These are phyloP conservation scores for Pica pica DNA, from an alignment of 2,113 vertebrate species.

Conservation along the genomic window DNA sequence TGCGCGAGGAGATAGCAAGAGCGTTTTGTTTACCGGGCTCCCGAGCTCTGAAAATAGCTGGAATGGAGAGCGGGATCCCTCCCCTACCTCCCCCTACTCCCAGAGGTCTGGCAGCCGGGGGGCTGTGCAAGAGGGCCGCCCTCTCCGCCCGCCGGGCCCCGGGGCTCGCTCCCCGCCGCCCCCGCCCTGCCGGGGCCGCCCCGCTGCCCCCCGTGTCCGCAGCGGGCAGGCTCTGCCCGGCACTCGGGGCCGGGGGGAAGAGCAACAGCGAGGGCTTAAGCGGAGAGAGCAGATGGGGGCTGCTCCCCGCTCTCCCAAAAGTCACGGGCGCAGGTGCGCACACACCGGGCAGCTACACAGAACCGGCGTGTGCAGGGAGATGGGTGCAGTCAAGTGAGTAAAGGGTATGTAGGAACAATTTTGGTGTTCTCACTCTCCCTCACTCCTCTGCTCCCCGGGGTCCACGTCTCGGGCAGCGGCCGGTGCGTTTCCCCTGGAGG, in stretches of 20 bases:
- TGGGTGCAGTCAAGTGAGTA: neutral
- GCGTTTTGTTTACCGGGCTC: neutral
- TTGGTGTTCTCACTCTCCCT: neutral
- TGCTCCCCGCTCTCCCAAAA: neutral
- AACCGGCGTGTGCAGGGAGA: fast-evolving
- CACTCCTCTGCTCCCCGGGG: too few relatives aligned
- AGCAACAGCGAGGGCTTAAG: neutral
- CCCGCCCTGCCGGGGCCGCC: neutral
- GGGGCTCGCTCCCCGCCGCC: neutral
- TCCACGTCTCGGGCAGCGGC: neutral
- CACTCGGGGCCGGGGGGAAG: neutral
- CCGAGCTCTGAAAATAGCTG: neutral
- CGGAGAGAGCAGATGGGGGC: neutral
- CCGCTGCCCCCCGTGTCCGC: neutral
- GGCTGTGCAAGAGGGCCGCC: neutral
- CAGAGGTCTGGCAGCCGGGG: neutral
- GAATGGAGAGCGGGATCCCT: neutral
- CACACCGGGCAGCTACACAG: neutral
- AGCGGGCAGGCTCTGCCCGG: neutral
- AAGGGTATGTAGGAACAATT: neutral
- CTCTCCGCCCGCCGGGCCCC: neutral
- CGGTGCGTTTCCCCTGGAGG: neutral
- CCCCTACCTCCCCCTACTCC: neutral
- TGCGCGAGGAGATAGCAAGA: neutral
- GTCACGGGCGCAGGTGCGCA: neutral